A percentile compares a stretch with the other conserved stretches of the same genome.
phyloP scores from a whole-genome alignment of 2,888 invertebrate species.

The Sarcophaga carnaria region DNA sequence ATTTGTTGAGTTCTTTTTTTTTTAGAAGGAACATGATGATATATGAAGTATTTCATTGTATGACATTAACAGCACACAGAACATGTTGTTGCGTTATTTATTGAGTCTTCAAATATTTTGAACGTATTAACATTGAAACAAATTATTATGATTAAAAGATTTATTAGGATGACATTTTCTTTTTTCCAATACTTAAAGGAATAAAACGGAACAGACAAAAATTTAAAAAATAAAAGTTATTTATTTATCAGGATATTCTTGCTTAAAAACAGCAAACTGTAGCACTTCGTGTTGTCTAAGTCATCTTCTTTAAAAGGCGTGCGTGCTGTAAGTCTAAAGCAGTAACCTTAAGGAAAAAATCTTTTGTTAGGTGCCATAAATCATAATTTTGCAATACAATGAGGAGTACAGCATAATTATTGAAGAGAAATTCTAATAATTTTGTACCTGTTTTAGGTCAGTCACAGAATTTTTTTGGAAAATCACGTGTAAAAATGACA shows the following conservation, averaged over 20 bases:
- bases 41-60: conserved; percentile 81
- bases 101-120: conserved; percentile 81
- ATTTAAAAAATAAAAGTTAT: conserved; percentile 31
- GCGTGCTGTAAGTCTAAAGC: conserved; percentile 55
- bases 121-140: conserved; percentile 81
- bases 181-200: background rate
- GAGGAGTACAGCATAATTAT: conserved; percentile 30
- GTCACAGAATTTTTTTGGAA: conserved; percentile 39
- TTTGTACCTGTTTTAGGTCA: conserved; percentile 64
- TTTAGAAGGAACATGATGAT: conserved; percentile 73
- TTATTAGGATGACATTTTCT: conserved; percentile 72
- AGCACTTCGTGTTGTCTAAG: background rate
- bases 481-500: conserved; percentile 42
- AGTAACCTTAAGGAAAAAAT: conserved; percentile 45
- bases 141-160: conserved; percentile 81
- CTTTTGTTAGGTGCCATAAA: conserved; percentile 47
- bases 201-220: background rate
- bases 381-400: conserved; percentile 60
- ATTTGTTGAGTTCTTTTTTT: conserved; percentile 41
- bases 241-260: conserved; percentile 20
- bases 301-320: conserved; percentile 34
- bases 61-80: conserved; percentile 81
- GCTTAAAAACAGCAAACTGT: background rate
- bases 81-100: conserved; percentile 80
- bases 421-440: conserved; percentile 32